These are phyloP conservation scores for Tetrax tetrax DNA, from an alignment of 2,113 vertebrate genomes.

Conservation along the genomic window DNA sequence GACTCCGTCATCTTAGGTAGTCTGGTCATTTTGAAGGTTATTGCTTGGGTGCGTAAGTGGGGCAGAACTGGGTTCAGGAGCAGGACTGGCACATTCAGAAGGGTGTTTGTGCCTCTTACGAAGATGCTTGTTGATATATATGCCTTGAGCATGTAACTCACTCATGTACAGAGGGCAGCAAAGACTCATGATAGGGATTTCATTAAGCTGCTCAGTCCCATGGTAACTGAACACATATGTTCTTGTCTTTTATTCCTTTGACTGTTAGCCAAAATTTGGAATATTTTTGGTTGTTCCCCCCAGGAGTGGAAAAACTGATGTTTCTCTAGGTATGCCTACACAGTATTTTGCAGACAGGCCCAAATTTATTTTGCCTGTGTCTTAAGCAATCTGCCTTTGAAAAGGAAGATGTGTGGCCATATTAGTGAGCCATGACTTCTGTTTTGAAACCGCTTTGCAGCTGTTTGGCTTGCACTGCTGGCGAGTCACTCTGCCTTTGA, in stretches of 20 bases:
- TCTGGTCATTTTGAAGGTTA: not conserved
- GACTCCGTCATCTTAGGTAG: not conserved
- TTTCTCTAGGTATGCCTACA: not conserved
- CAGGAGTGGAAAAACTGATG: not conserved
- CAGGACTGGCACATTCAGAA: not conserved
- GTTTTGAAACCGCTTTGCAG: not conserved
- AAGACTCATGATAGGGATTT: not conserved
- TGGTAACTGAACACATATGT: not conserved
- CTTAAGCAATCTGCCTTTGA: not conserved
- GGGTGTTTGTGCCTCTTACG: not conserved
- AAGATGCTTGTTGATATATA: not conserved
- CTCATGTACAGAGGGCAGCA: slow-evolving; percentile 54
- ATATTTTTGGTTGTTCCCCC: not conserved
- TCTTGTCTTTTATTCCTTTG: not conserved
- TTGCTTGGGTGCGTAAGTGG: not conserved
- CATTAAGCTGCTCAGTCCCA: not conserved
- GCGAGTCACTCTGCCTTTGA: not conserved
- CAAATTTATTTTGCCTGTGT: not conserved
- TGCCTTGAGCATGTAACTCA: not conserved
- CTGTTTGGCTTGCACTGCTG: not conserved
- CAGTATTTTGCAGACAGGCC: not conserved
- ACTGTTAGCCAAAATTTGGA: not conserved
- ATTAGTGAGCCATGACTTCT: not conserved
- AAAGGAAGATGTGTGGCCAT: not conserved
- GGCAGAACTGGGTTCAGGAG: not conserved